Evolutionary conservation across 2,113 vertebrate genomes (phyloP).

Genomic region (Capra hircus): DNA sequence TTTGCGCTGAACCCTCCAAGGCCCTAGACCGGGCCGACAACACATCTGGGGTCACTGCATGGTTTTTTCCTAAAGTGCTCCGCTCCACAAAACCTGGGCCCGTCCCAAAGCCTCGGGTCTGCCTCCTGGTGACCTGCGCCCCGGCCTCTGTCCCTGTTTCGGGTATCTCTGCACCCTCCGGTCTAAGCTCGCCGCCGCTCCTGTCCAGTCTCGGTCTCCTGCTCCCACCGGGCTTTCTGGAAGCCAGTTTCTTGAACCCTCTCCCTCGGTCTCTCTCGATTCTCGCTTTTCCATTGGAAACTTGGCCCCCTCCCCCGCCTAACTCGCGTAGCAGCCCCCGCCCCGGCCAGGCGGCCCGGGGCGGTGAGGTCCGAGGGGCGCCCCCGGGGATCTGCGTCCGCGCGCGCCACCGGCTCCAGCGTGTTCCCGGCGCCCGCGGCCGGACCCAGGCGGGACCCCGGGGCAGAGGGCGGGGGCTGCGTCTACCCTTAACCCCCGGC

Average conservation of each 20-base stretch:
- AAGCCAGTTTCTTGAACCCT: slow-evolving; percentile 27
- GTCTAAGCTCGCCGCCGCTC: background rate
- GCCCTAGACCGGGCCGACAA: background rate
- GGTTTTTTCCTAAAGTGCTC: background rate
- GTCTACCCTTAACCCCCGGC: too few species aligned
- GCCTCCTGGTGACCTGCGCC: background rate
- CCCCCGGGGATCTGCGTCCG: background rate
- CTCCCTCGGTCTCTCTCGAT: background rate
- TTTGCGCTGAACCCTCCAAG: background rate
- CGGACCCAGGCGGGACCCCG: background rate
- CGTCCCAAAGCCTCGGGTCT: background rate
- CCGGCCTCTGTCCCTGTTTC: background rate
- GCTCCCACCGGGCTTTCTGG: background rate
- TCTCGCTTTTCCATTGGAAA: slow-evolving; percentile 25
- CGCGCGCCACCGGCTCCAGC: background rate
- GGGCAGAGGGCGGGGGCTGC: background rate
- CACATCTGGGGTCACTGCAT: background rate
- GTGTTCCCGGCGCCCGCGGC: too few species aligned
- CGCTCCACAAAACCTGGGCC: background rate
- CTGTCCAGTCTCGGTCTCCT: background rate
- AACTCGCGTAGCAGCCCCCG: background rate
- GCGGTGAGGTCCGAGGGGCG: background rate
- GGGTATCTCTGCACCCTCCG: background rate
- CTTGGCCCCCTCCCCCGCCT: slow-evolving; percentile 29
- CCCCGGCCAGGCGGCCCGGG: background rate